Evolutionary conservation across 30 jellyfish, hydroid and myxozoan species (phyloP).

Genomic region (Turritopsis rubra): DNA sequence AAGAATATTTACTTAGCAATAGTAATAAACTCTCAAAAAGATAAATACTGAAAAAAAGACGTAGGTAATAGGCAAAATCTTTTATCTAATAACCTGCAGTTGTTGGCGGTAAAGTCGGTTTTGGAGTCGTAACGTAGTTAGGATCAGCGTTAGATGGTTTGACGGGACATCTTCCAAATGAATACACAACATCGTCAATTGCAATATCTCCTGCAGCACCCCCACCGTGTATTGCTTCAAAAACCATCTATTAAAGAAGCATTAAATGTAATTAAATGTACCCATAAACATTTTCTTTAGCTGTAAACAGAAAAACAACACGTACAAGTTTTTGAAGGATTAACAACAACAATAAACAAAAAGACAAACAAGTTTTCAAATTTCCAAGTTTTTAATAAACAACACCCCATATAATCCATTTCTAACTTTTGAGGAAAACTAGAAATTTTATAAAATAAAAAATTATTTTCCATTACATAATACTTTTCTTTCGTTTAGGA

Average conservation of each 20-base stretch:
- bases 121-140: conserved; percentile 27
- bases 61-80: neutral
- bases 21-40: too few species aligned
- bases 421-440: too few species aligned
- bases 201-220: conserved; percentile 83
- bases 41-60: neutral
- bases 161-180: conserved; percentile 57
- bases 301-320: too few species aligned
- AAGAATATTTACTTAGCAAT: neutral
- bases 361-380: too few species aligned
- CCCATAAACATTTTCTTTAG: too few species aligned
- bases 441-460: too few species aligned
- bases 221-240: conserved; percentile 84
- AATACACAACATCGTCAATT: conserved; percentile 70
- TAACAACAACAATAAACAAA: too few species aligned
- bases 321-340: too few species aligned
- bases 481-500: too few species aligned
- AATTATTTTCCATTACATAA: too few species aligned
- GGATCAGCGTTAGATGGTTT: conserved; percentile 75
- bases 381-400: too few species aligned
- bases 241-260: conserved; percentile 56
- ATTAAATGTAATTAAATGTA: neutral
- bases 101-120: conserved; percentile 77
- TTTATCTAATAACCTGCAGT: conserved; percentile 34
- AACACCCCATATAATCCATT: too few species aligned